Percentiles rank a stretch among this genome's conserved stretches.
Evolutionary conservation across 2,113 vertebrate species (phyloP).

Genomic region (Gila orcuttii): DNA sequence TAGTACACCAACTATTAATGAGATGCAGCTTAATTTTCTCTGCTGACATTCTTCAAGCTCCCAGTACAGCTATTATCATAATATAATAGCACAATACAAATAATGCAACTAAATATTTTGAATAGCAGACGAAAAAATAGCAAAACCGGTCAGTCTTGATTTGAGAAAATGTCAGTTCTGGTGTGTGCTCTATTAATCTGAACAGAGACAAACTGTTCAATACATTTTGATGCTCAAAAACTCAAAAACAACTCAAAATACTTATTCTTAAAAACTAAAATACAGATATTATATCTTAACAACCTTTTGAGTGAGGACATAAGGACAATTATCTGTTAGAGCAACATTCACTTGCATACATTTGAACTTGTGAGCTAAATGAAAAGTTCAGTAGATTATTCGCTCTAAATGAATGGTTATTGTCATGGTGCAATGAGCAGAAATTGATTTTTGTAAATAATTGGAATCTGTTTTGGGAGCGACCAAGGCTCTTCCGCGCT

Average conservation of each 20-base stretch:
- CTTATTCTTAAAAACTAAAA: neutral
- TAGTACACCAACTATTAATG: neutral
- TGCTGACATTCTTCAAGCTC: neutral
- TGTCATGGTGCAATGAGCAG: no score
- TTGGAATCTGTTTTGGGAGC: no score
- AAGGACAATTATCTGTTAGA: conserved; percentile 46
- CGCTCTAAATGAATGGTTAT: no score
- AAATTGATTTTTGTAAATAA: no score
- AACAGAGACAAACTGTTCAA: conserved; percentile 26
- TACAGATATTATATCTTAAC: conserved; percentile 51
- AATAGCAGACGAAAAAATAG: neutral
- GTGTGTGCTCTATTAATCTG: conserved; percentile 10
- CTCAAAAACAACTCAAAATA: neutral
- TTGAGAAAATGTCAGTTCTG: conserved; percentile 12
- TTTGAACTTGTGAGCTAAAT: neutral
- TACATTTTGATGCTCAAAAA: neutral
- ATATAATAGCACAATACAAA: neutral
- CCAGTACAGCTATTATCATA: neutral
- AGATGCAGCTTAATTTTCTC: neutral
- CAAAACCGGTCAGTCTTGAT: neutral
- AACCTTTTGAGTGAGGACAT: conserved; percentile 10
- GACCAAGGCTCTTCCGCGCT: no score
- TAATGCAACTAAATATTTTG: neutral
- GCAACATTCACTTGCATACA: neutral
- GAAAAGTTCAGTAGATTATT: no score